Evolutionary conservation across 2,113 vertebrate species (phyloP).

Genomic region (Eira barbara): DNA sequence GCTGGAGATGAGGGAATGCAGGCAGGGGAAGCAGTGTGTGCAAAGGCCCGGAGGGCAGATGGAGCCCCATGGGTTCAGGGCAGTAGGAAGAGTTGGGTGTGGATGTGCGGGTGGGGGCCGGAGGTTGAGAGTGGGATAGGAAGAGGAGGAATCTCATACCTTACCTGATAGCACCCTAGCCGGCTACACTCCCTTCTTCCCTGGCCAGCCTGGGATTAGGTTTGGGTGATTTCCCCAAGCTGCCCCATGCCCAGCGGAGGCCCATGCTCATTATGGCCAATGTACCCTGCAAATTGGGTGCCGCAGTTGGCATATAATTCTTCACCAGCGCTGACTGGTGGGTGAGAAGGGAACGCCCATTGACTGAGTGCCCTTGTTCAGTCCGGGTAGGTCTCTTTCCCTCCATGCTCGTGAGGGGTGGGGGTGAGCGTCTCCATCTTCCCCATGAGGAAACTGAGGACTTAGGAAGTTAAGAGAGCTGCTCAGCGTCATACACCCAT

Average conservation of each 20-base stretch:
- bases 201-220: background rate
- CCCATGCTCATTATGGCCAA: background rate
- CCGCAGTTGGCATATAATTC: too few species aligned
- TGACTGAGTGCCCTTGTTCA: background rate
- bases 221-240: background rate
- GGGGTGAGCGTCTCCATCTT: background rate
- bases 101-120: background rate
- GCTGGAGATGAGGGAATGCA: background rate
- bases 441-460: background rate
- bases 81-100: background rate
- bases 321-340: accelerated
- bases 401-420: background rate
- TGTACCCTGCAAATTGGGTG: background rate
- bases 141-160: background rate
- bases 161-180: background rate
- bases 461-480: background rate
- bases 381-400: background rate
- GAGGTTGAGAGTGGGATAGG: background rate
- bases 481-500: background rate
- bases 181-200: background rate
- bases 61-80: background rate
- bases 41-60: background rate
- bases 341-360: too few species aligned
- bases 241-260: background rate
- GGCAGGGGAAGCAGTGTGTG: background rate